These are phyloP conservation scores for Centropyge bicolor DNA, from an alignment of 2,797 vertebrate genomes.

Conservation along the genomic window DNA sequence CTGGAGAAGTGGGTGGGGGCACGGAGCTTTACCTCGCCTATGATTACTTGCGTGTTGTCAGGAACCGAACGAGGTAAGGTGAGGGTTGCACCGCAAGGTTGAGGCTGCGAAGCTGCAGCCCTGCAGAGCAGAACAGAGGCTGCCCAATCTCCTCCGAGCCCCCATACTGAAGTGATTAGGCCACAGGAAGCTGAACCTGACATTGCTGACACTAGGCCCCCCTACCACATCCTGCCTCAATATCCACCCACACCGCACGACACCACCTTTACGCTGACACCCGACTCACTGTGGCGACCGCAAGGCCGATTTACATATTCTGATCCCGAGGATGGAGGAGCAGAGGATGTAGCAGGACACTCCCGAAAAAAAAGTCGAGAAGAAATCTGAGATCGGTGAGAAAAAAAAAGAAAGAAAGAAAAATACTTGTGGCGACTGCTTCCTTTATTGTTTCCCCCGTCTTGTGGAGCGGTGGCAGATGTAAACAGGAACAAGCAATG, in stretches of 20 bases:
- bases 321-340: conserved; percentile 62
- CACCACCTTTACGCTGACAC: conserved; percentile 78
- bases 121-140: conserved; percentile 55
- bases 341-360: conserved; percentile 27
- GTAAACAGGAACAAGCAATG: conserved; percentile 44
- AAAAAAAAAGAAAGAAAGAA: not conserved
- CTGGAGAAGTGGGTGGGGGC: conserved; percentile 68
- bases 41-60: conserved; percentile 74
- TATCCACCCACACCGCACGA: conserved; percentile 68
- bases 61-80: conserved; percentile 50
- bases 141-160: conserved; percentile 71
- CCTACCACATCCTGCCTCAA: conserved; percentile 84
- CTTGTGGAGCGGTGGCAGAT: conserved; percentile 31
- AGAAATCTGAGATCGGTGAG: conserved; percentile 40
- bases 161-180: conserved; percentile 90
- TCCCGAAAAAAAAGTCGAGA: not conserved
- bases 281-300: conserved; percentile 80
- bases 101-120: conserved; percentile 37
- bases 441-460: conserved; percentile 34
- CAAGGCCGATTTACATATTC: conserved; percentile 84
- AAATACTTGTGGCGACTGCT: conserved; percentile 9
- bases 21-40: conserved; percentile 58
- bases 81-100: conserved; percentile 58
- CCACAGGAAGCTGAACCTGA: conserved; percentile 90
- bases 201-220: conserved; percentile 87